Evolutionary conservation across 2,888 invertebrate species (phyloP), one percentile per base, ranked within the genome.

Genomic region (Herminia tarsipennalis): DNA sequence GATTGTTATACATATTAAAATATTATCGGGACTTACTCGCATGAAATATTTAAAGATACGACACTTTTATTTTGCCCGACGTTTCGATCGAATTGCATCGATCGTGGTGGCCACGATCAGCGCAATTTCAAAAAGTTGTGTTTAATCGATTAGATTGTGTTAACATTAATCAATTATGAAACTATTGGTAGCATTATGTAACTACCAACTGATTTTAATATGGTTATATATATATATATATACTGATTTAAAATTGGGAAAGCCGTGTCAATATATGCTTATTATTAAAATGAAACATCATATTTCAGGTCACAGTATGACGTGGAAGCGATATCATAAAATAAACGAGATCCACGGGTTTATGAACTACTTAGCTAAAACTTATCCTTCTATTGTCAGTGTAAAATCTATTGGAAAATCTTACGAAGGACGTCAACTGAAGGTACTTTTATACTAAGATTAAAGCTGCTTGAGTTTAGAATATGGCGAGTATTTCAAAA

Each of bases 251-350:
- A 17, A 18, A 27, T 33, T 14, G 25, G 13, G 18, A 48, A 14
- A 14, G 5, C 4, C 14, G 27, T 53, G 39, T 56, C 10, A 49
- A 17, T 16, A 5, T 17, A 33, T n/a, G n/a, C n/a, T n/a, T n/a
- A n/a, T n/a, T 34, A 28, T 13, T 28, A 17, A 41, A 28, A 10
- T 24, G 12, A 1, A 18, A 10, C 2, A 12, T 17, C 10, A n/a
- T 28, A 4, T 70, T 66, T 34, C 70, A 91, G 91, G 91, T 46
- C 91, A 91, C 48, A 83, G 89, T 14, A 88, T 97, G 93, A 96
- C 96, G 39, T 97, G 96, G 96, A 93, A 94, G 68, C 94, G 95
- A 48, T 97, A 97, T 77, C 96, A 97, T 78, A 93, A 94, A 24
- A 71, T 96, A 22, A 92, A 91, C 3, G 96, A 97, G 73, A 96